Evolutionary conservation across 1,140 invertebrate genomes (phyloP), one percentile per base, ranked within the genome.

Genomic region (Diorhabda elongata): DNA sequence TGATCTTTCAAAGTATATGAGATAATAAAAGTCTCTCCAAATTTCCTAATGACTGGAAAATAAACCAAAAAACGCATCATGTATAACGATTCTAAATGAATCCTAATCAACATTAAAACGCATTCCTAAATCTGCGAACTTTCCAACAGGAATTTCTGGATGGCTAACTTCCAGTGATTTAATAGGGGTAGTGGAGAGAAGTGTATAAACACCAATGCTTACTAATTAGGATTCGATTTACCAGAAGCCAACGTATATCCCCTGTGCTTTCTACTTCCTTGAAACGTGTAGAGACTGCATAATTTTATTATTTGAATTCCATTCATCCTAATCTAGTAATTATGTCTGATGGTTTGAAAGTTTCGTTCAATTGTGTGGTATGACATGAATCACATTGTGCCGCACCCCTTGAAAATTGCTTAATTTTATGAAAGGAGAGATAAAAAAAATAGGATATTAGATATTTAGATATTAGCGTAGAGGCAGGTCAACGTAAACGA

Each of bases 121-220:
- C 47, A 52, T 52, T 52, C 47, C 47, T 52, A 6, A 6, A 52
- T 52, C 47, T 52, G 47, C 47, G n/a, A 52, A 52, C 6, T 52
- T 52, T 4, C 47, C 6, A 4, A n/a, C 6, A n/a, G 6, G 4
- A 52, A 52, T 52, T 52, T 52, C 47, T 52, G 47, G 47, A 3
- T 52, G 47, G 47, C 47, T 52, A 52, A 52, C 47, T 52, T 52
- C 47, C 47, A 52, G 47, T 52, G 47, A 52, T 52, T 52, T 52
- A 52, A 52, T 52, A 52, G n/a, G 47, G n/a, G 47, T 52, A 52
- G 47, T 52, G 47, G 47, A 52, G n/a, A 52, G 47, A 52, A 52
- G 47, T 52, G 47, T 2, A 52, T 52, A 52, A 52, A 52, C 47
- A 52, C 47, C 47, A n/a, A 52, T 52, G 47, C 47, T 52, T 52